Evolutionary conservation across 2,888 invertebrate genomes (phyloP).

Genomic region (Podabrus alpinus): DNA sequence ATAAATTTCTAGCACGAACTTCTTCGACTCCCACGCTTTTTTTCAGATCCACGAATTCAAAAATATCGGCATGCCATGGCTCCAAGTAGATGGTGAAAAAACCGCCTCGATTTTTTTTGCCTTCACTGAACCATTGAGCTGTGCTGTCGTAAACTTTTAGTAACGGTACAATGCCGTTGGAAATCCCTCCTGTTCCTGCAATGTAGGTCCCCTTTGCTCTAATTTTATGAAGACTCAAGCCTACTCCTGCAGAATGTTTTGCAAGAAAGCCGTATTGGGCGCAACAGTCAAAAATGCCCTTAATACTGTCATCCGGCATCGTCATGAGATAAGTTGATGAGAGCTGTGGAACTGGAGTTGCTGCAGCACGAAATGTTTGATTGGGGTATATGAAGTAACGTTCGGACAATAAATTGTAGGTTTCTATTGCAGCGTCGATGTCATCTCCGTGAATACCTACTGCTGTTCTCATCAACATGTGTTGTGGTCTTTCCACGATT

Average conservation of each 20-base stretch:
- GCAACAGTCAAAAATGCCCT: conserved; percentile 91
- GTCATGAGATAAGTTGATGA: conserved; percentile 95
- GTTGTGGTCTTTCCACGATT: conserved; percentile 95
- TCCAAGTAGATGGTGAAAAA: conserved; percentile 98
- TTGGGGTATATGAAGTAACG: conserved; percentile 97
- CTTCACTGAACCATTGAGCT: conserved; percentile 96
- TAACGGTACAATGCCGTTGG: conserved; percentile 96
- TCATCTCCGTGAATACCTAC: conserved; percentile 96
- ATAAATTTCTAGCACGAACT: conserved; percentile 89
- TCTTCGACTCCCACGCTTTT: conserved; percentile 97
- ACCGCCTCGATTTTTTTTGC: conserved; percentile 96
- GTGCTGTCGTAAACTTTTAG: conserved; percentile 93
- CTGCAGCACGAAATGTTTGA: conserved; percentile 95
- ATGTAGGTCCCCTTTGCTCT: conserved; percentile 90
- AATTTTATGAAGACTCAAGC: conserved; percentile 94
- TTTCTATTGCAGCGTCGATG: conserved; percentile 90
- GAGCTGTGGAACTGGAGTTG: conserved; percentile 87
- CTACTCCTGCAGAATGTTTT: conserved; percentile 96
- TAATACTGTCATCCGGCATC: conserved; percentile 93
- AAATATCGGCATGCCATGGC: conserved; percentile 98
- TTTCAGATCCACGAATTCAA: conserved; percentile 91
- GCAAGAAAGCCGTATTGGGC: conserved; percentile 94
- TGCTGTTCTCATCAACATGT: conserved; percentile 97
- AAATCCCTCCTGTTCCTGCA: conserved; percentile 91
- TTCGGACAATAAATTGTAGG: conserved; percentile 94